Evolutionary conservation across 2,113 vertebrate genomes (phyloP).

Genomic region (Vulpes lagopus): DNA sequence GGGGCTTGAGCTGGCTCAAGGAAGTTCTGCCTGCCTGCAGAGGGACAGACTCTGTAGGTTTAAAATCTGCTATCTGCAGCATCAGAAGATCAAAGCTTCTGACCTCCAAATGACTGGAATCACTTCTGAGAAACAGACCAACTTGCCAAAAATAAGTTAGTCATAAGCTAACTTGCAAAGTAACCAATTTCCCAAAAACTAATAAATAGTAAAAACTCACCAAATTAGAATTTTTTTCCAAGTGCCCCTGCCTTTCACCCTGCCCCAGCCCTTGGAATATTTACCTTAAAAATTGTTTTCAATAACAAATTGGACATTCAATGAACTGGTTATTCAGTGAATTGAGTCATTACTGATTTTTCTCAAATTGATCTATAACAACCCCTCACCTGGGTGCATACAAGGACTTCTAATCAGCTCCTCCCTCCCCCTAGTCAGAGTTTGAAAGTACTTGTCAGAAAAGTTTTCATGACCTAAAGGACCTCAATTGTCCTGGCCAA

Average conservation of each 20-base stretch:
- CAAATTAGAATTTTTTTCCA: background rate
- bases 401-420: background rate
- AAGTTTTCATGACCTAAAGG: background rate
- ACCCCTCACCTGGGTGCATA: rapidly evolving
- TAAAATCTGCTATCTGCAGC: background rate
- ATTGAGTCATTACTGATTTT: background rate
- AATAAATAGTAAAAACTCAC: background rate
- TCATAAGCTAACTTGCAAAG: conserved; percentile 27
- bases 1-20: background rate
- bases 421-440: background rate
- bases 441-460: background rate
- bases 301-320: background rate
- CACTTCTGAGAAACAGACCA: background rate
- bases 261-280: background rate
- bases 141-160: background rate
- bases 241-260: background rate
- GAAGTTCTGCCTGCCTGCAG: background rate
- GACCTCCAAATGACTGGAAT: background rate
- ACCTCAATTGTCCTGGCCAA: background rate
- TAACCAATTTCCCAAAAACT: background rate
- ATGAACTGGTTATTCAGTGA: background rate
- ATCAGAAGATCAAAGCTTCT: background rate
- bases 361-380: background rate
- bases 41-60: background rate
- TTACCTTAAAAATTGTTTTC: background rate